These are phyloP conservation scores for Lordiphosa clarofinis DNA, from an alignment of 1,140 invertebrate species.

Conservation along the genomic window DNA sequence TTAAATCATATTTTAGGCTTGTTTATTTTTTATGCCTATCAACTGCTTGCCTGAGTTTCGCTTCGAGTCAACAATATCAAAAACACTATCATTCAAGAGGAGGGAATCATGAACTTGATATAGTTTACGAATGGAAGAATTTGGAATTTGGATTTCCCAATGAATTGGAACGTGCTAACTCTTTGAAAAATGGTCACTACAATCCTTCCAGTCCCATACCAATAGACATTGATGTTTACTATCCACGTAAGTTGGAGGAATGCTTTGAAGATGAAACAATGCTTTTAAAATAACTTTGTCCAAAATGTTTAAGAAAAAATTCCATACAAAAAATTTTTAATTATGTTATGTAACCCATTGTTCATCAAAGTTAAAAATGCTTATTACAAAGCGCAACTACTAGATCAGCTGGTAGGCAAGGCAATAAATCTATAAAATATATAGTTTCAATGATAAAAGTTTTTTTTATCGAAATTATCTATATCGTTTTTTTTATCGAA, in stretches of 20 bases:
- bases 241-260: constrained; percentile 33
- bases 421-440: too few species aligned
- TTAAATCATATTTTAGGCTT: not conserved
- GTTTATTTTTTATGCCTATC: constrained; percentile 1
- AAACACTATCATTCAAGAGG: constrained; percentile 4
- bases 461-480: too few species aligned
- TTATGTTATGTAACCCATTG: too few species aligned
- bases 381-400: too few species aligned
- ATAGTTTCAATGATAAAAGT: too few species aligned
- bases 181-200: constrained; percentile 40
- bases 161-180: constrained; percentile 24
- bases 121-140: constrained; percentile 46
- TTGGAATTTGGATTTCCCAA: constrained; percentile 52
- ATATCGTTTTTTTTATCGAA: too few species aligned
- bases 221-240: constrained; percentile 58
- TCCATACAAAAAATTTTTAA: too few species aligned
- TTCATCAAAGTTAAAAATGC: too few species aligned
- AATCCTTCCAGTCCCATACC: constrained; percentile 53
- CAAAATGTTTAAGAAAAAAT: too few species aligned
- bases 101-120: constrained; percentile 23
- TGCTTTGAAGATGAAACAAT: too few species aligned
- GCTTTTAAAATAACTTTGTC: too few species aligned
- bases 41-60: not conserved
- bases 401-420: too few species aligned
- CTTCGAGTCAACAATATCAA: constrained; percentile 14